Percentiles rank a stretch among this genome's conserved stretches.
Evolutionary conservation across 2,888 invertebrate species (phyloP).

Genomic region (Ochropacha duplaris): DNA sequence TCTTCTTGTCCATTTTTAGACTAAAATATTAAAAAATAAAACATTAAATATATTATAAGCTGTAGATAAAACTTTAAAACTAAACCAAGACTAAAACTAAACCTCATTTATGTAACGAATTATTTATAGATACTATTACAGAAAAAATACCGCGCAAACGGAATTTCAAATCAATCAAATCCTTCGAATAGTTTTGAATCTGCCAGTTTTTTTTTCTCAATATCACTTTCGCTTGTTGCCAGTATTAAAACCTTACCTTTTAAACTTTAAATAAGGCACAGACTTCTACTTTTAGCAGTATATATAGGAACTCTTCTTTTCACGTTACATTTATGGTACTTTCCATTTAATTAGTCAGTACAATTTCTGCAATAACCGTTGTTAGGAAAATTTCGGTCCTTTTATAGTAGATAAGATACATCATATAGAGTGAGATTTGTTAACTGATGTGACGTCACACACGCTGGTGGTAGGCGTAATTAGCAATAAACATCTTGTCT

Average conservation of each 20-base stretch:
- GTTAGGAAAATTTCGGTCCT: neutral
- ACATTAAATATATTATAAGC: too few species aligned
- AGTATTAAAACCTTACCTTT: neutral
- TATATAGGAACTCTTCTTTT: neutral
- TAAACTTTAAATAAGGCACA: neutral
- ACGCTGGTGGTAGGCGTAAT: neutral
- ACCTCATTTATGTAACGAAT: too few species aligned
- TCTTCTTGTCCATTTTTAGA: constrained; percentile 40
- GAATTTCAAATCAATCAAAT: too few species aligned
- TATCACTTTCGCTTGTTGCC: neutral
- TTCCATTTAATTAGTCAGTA: neutral
- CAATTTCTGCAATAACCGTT: neutral
- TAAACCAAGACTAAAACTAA: too few species aligned
- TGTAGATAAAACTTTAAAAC: too few species aligned
- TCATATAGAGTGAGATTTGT: neutral
- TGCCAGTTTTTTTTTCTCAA: neutral
- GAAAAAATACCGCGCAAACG: too few species aligned
- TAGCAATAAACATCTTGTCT: neutral
- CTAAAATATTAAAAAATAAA: constrained; percentile 10
- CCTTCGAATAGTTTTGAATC: too few species aligned
- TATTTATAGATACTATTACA: too few species aligned
- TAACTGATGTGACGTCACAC: neutral
- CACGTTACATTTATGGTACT: neutral
- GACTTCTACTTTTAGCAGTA: too few species aligned
- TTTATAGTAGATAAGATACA: neutral